Evolutionary conservation across 2,113 vertebrate species (phyloP), one percentile per base, ranked within the genome.

Genomic region (Terrapene triunguis): DNA sequence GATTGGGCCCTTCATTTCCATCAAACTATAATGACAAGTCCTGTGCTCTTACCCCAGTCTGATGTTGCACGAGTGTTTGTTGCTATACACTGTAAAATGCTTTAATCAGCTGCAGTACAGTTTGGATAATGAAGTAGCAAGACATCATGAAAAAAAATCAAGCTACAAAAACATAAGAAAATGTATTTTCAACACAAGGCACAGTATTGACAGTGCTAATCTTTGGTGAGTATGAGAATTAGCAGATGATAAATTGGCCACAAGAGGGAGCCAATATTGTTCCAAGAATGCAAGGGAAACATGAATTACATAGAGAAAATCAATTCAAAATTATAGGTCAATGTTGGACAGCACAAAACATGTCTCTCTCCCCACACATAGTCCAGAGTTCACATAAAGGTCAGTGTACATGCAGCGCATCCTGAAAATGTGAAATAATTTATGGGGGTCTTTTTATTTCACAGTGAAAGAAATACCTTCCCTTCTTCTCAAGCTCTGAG

Each of bases 41-140:
- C 90, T 80, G 95, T 80, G 65, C 62, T 95, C 79, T 91, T 62
- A 4, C 88, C 72, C 91, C 76, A 79, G 92, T 90, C 42, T 47
- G 42, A 44, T 27, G 6, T 25, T 47, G 42, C 42, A 44, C 44
- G 3, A 76, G 22, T 44, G 72, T 76, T 76, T 44, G 42, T 27
- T 78, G 24, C 44, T 47, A 27, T 78, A 72, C 5, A 47, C 82
- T 89, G 35, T 13, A 81, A 91, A 50, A 85, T 91, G 95, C 96
- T 96, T 96, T 94, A 90, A 96, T 87, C 69, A 93, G 79, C 89
- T 91, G 92, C 81, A 87, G 87, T 83, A 85, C 65, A 57, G 91
- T 89, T 92, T 91, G 89, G 62, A 91, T 89, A 97, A 89, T n/a
- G 83, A 87, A 95, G 82, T 83, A n/a, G 57, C 13, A 89, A 87